Percentiles rank a stretch among this genome's conserved stretches.
These are phyloP conservation scores for Mormyrus iriodes DNA, from an alignment of 2,113 vertebrate species.

Conservation along the genomic window DNA sequence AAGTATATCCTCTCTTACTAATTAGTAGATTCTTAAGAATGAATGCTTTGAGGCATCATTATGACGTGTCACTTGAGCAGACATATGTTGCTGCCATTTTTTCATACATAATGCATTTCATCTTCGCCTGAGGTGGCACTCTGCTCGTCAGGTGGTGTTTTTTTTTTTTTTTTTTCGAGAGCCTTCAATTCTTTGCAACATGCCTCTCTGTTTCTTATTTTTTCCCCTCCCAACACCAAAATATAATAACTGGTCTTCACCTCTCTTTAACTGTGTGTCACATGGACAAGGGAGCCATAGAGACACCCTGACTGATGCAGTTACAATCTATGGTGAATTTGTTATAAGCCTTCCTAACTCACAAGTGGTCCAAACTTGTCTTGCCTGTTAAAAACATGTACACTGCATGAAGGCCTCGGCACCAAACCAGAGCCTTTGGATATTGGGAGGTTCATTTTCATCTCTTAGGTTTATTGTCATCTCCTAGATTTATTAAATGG, in stretches of 20 bases:
- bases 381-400: background rate
- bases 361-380: background rate
- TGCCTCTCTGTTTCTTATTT: background rate
- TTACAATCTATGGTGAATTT: background rate
- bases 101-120: conserved; percentile 8
- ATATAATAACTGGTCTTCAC: background rate
- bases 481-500: background rate
- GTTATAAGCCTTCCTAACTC: background rate
- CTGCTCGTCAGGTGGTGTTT: background rate
- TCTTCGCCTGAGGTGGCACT: background rate
- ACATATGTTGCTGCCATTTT: background rate
- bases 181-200: background rate
- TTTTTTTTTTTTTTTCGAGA: background rate
- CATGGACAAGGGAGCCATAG: background rate
- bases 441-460: background rate
- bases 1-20: background rate
- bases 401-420: background rate
- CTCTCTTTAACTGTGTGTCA: background rate
- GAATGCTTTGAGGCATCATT: conserved; percentile 1
- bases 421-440: background rate
- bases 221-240: background rate
- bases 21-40: background rate
- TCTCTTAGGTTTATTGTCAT: background rate
- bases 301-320: background rate
- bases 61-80: background rate